phyloP scores from a whole-genome alignment of 2,888 invertebrate species.

The Colletes collaris region DNA sequence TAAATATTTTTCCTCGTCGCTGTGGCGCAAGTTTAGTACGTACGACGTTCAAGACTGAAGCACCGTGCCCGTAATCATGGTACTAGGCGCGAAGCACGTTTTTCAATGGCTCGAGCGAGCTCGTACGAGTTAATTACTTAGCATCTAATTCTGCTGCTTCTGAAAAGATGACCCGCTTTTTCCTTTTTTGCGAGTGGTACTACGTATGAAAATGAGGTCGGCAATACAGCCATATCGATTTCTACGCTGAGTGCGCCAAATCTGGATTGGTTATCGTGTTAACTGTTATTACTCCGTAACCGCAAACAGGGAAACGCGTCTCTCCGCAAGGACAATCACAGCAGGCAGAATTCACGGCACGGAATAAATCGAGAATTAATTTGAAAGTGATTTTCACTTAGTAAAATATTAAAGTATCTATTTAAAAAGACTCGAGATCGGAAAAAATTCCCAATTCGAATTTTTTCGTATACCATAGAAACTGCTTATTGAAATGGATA shows the following conservation, averaged over 20 bases:
- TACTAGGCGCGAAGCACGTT: background rate
- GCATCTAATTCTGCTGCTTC: constrained; percentile 47
- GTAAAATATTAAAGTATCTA: too few relatives aligned
- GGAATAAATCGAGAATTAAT: background rate
- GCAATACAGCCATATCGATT: constrained; percentile 60
- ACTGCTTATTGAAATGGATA: too few relatives aligned
- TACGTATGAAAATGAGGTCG: constrained; percentile 55
- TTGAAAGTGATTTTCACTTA: background rate
- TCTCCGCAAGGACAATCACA: background rate
- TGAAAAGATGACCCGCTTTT: constrained; percentile 59
- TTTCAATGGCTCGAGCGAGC: constrained; percentile 31
- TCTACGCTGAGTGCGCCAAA: constrained; percentile 32
- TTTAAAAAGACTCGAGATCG: too few relatives aligned
- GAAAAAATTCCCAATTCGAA: too few relatives aligned
- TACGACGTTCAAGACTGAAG: too few relatives aligned
- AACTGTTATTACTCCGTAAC: constrained; percentile 18
- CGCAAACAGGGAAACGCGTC: background rate
- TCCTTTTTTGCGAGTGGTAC: constrained; percentile 38
- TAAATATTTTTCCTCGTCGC: too few relatives aligned
- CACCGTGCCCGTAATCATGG: background rate
- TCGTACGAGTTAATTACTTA: constrained; percentile 51
- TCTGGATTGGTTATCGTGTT: constrained; percentile 48
- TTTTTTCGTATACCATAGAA: too few relatives aligned
- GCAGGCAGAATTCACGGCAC: background rate
- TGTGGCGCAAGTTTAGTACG: too few relatives aligned